Evolutionary conservation across 2,888 invertebrate genomes (phyloP).

Genomic region (Drosophila phalerata): DNA sequence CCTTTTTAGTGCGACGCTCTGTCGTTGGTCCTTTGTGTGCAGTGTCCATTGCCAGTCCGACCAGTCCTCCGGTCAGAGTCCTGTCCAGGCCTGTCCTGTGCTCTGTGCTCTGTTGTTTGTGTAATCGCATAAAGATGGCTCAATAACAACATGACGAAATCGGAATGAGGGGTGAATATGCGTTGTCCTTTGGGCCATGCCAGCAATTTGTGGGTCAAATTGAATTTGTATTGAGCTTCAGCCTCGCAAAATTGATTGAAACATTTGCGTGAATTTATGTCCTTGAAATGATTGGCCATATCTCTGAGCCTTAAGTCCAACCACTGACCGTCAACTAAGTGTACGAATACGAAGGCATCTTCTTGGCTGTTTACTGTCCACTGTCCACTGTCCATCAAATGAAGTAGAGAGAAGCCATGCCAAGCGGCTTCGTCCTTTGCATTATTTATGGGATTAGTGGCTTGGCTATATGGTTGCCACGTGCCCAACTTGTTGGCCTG

Average conservation of each 20-base stretch:
- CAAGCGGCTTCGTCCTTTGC: slow-evolving; percentile 53
- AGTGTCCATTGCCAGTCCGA: slow-evolving; percentile 32
- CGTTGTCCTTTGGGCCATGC: slow-evolving; percentile 54
- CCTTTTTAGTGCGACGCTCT: slow-evolving; percentile 63
- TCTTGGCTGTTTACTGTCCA: background rate
- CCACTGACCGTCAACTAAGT: slow-evolving; percentile 19
- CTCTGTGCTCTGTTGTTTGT: slow-evolving; percentile 64
- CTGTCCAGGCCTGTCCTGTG: slow-evolving; percentile 13
- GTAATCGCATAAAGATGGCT: slow-evolving; percentile 77
- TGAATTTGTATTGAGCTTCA: slow-evolving; percentile 77
- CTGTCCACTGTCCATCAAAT: slow-evolving; percentile 6
- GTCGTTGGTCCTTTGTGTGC: slow-evolving; percentile 65
- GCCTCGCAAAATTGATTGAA: slow-evolving; percentile 76
- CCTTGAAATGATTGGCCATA: slow-evolving; percentile 78
- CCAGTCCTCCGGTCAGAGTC: slow-evolving; percentile 15
- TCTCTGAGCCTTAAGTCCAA: slow-evolving; percentile 43
- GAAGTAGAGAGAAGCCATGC: slow-evolving; percentile 15
- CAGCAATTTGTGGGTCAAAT: slow-evolving; percentile 79
- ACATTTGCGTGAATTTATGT: slow-evolving; percentile 79
- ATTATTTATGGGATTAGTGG: slow-evolving; percentile 79
- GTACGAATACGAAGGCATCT: background rate
- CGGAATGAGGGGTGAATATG: slow-evolving; percentile 34
- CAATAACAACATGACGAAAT: slow-evolving; percentile 71
- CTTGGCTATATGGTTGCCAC: slow-evolving; percentile 63
- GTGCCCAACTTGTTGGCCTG: slow-evolving; percentile 71